These are phyloP conservation scores for Seira ritae DNA, from an alignment of 2,888 invertebrate genomes.

Conservation along the genomic window DNA sequence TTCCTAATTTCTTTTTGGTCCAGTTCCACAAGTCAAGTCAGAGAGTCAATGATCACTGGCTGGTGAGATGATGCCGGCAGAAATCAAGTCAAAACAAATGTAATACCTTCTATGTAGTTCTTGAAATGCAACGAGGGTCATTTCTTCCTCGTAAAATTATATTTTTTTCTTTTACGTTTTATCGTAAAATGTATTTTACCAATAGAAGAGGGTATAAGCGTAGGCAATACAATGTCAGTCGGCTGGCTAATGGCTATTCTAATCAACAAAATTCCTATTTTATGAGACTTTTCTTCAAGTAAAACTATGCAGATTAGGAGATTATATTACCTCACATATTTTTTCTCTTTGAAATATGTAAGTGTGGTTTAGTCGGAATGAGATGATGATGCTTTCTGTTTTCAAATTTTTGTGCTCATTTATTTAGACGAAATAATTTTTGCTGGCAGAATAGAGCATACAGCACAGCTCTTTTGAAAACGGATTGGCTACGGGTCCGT, in stretches of 20 bases:
- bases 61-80: background rate
- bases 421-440: no score
- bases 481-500: no score
- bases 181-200: no score
- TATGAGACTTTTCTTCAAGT: conserved; percentile 49
- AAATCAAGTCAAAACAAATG: background rate
- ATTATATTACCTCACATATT: conserved; percentile 44
- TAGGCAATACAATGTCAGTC: conserved; percentile 22
- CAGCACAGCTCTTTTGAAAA: no score
- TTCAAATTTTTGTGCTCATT: no score
- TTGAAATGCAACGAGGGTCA: no score
- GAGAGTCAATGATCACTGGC: conserved; percentile 11
- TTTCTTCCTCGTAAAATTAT: no score
- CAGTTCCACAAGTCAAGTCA: conserved; percentile 9
- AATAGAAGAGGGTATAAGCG: no score
- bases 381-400: no score
- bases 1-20: conserved; percentile 20
- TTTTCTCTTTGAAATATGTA: conserved; percentile 22
- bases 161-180: no score
- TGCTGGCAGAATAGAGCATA: no score
- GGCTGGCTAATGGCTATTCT: conserved; percentile 52
- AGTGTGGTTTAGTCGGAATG: conserved; percentile 3
- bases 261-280: conserved; percentile 58
- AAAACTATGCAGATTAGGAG: conserved; percentile 53
- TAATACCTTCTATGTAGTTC: no score